A percentile compares a stretch with the other conserved stretches of the same genome.
Conservation (phyloP, 2,888 invertebrate species). For the Catocala nupta region DNA sequence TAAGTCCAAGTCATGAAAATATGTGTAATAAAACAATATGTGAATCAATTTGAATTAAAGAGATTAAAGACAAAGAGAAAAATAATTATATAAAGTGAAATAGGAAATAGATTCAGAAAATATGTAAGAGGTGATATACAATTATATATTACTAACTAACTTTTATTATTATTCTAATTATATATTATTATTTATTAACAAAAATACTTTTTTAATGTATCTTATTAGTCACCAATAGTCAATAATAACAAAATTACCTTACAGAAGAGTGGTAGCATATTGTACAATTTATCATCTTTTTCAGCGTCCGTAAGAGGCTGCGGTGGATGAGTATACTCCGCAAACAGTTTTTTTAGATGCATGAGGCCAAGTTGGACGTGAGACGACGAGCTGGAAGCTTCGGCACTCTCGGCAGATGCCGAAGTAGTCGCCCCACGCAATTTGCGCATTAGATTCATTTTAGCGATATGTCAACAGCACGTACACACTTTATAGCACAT, state of each 20-base stretch:
- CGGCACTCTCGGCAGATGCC: slow-evolving; percentile 85
- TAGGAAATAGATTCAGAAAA: too few species aligned
- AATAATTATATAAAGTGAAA: too few species aligned
- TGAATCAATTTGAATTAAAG: too few species aligned
- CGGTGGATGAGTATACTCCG: slow-evolving; percentile 96
- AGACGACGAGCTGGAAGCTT: slow-evolving; percentile 89
- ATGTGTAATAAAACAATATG: too few species aligned
- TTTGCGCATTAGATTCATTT: slow-evolving; percentile 97
- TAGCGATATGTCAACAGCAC: slow-evolving; percentile 39
- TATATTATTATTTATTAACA: too few species aligned
- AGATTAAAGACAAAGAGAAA: too few species aligned
- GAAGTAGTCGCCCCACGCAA: slow-evolving; percentile 89
- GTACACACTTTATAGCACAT: slow-evolving; percentile 37
- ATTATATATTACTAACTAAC: too few species aligned
- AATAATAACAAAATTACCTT: slow-evolving; percentile 89
- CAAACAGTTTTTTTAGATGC: slow-evolving; percentile 98
- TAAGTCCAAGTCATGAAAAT: too few species aligned
- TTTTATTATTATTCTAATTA: too few species aligned
- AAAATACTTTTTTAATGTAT: too few species aligned
- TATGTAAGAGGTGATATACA: too few species aligned
- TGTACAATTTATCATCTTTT: slow-evolving; percentile 97
- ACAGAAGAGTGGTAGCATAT: slow-evolving; percentile 99
- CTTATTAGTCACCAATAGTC: not conserved
- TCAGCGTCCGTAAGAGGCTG: slow-evolving; percentile 93
- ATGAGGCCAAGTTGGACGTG: slow-evolving; percentile 97